Percentiles rank a stretch among this genome's conserved stretches.
Conservation (phyloP, 1,140 invertebrate genomes). For the Colletes gigas region DNA sequence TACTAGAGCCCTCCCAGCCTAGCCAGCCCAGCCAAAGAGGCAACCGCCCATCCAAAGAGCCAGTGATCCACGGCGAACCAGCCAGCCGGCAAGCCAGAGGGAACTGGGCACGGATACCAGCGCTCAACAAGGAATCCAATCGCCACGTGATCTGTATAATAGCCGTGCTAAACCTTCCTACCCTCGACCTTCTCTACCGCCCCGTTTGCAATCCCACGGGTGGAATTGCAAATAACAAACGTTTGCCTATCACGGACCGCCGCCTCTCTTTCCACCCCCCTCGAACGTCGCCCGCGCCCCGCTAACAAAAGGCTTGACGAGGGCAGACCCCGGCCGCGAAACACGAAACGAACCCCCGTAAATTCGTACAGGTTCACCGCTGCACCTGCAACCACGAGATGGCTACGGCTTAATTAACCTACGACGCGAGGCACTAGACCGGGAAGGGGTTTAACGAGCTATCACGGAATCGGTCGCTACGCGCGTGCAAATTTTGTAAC, state of each 20-base stretch:
- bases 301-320: conserved; percentile 41
- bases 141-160: conserved; percentile 79
- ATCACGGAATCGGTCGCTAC: conserved; percentile 51
- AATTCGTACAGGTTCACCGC: conserved; percentile 46
- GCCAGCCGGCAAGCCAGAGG: conserved; percentile 46
- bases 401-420: conserved; percentile 65
- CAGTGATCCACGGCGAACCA: conserved; percentile 52
- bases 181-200: conserved; percentile 15
- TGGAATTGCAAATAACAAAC: conserved; percentile 75
- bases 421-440: conserved; percentile 25
- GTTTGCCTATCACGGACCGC: conserved; percentile 66
- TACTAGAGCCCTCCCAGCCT: conserved; percentile 60
- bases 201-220: conserved; percentile 68
- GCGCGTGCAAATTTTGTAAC: conserved; percentile 52
- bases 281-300: neutral
- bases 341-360: conserved; percentile 39
- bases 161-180: conserved; percentile 72
- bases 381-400: conserved; percentile 60
- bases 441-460: conserved; percentile 59
- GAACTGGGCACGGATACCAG: conserved; percentile 43
- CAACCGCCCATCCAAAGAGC: conserved; percentile 42
- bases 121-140: conserved; percentile 77
- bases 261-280: conserved; percentile 40
- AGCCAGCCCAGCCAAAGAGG: conserved; percentile 55
- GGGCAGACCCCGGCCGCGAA: conserved; percentile 13